Evolutionary conservation across 2,113 vertebrate species (phyloP).

Genomic region (Neogale vison): DNA sequence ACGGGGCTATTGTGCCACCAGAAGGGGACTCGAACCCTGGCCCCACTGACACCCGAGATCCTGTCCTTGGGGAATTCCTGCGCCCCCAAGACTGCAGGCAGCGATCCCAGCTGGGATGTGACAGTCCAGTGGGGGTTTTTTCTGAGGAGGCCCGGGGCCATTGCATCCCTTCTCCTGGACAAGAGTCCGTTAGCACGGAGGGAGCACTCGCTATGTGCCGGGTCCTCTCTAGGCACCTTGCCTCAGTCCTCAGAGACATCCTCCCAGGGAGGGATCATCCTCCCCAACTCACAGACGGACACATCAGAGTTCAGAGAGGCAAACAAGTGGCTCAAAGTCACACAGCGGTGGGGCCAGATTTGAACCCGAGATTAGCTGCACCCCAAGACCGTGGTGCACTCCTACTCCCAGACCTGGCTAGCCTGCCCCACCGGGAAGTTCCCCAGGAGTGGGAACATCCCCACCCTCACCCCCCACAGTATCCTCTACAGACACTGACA

Average conservation of each 20-base stretch:
- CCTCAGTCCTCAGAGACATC: background rate
- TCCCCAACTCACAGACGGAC: background rate
- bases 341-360: background rate
- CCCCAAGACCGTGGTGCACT: fast-evolving
- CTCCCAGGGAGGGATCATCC: background rate
- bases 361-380: background rate
- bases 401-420: background rate
- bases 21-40: background rate
- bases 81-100: background rate
- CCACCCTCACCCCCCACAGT: no score
- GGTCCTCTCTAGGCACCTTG: fast-evolving
- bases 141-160: background rate
- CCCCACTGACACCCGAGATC: background rate
- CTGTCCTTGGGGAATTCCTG: background rate
- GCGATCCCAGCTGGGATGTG: fast-evolving
- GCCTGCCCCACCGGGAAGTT: background rate
- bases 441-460: no score
- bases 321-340: background rate
- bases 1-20: background rate
- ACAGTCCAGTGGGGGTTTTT: background rate
- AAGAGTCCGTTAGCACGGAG: background rate
- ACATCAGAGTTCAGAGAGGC: background rate
- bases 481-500: background rate
- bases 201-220: fast-evolving
- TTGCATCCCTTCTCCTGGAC: background rate